Evolutionary conservation across 2,888 invertebrate genomes (phyloP), one percentile per base, ranked within the genome.

Genomic region (Tiliacea aurago): DNA sequence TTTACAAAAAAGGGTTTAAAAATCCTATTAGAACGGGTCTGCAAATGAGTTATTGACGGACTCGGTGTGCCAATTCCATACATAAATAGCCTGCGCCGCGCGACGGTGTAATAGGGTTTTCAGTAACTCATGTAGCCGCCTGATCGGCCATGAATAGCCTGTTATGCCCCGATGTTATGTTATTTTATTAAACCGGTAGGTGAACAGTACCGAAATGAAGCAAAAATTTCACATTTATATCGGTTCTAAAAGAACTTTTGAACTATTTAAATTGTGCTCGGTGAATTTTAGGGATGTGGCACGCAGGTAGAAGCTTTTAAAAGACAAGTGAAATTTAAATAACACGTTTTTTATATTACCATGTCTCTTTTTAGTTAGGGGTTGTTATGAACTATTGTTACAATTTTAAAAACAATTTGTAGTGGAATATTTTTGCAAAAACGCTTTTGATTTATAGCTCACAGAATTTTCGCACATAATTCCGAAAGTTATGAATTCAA

Each of bases 111-210:
- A 80, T 82, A 75, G 73, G 62, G 61, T 78, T 81, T 76, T 66
- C 77, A 78, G 84, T 84, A 80, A 68, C 81, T 85, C 79, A 78
- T 85, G 73, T 73, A 74, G 69, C 56, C 65, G 68, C 68, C 37
- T 68, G 80, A 81, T 76, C 71, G 69, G 64, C 55, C 68, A 80
- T 84, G 84, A 80, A 84, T 86, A 67, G 64, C 56, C 78, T 64
- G 72, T 73, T 78, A 78, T 67, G 18, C 53, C 28, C 49, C 67
- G 47, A 62, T 69, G 73, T 51, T 63, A 56, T 67, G 64, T 70
- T 80, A 75, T 71, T 64, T 72, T 33, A 51, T 69, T 73, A 69
- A n/a, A 37, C 23, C 59, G 66, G 33, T 10, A 13, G 66, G 33
- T 10, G 9, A 18, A 13, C 37, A 13, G 41, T 66, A 47, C 61